These are phyloP conservation scores for Microctonus hyperodae DNA, from an alignment of 2,888 invertebrate species.

Conservation along the genomic window DNA sequence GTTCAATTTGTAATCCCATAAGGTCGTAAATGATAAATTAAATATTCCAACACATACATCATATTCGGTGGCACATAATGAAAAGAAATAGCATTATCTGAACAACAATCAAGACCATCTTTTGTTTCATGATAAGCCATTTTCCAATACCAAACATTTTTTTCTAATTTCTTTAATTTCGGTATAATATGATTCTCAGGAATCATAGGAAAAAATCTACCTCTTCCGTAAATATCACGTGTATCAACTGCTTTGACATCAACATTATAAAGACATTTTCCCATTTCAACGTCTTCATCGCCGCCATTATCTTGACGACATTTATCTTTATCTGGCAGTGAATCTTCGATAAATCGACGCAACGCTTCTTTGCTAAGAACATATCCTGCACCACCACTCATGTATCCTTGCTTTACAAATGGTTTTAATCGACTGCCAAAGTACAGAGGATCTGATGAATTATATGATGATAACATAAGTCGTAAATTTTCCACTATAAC, in stretches of 20 bases:
- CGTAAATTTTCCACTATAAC: slow-evolving; percentile 95
- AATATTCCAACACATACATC: slow-evolving; percentile 94
- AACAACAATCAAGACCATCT: slow-evolving; percentile 91
- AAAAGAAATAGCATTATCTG: slow-evolving; percentile 93
- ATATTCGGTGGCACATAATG: slow-evolving; percentile 89
- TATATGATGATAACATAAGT: slow-evolving; percentile 82
- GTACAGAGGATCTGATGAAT: slow-evolving; percentile 79
- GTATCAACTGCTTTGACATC: slow-evolving; percentile 89
- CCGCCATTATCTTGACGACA: slow-evolving; percentile 77
- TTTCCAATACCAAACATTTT: slow-evolving; percentile 90
- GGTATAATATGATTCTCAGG: slow-evolving; percentile 94
- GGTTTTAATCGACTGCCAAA: slow-evolving; percentile 92
- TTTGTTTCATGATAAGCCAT: slow-evolving; percentile 91
- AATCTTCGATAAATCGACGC: slow-evolving; percentile 78
- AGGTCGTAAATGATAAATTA: slow-evolving; percentile 91
- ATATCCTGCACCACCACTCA: slow-evolving; percentile 95
- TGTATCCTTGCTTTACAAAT: slow-evolving; percentile 84
- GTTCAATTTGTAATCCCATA: slow-evolving; percentile 68
- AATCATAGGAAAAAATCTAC: slow-evolving; percentile 94
- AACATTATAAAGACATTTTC: slow-evolving; percentile 84
- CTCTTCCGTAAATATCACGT: slow-evolving; percentile 82
- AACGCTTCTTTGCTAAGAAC: slow-evolving; percentile 88
- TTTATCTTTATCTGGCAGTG: slow-evolving; percentile 72
- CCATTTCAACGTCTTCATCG: slow-evolving; percentile 93
- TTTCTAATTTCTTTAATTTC: slow-evolving; percentile 73